Base-by-base conservation (phyloP, 1,140 invertebrate species). In the Lepidurus arcticus region DNA sequence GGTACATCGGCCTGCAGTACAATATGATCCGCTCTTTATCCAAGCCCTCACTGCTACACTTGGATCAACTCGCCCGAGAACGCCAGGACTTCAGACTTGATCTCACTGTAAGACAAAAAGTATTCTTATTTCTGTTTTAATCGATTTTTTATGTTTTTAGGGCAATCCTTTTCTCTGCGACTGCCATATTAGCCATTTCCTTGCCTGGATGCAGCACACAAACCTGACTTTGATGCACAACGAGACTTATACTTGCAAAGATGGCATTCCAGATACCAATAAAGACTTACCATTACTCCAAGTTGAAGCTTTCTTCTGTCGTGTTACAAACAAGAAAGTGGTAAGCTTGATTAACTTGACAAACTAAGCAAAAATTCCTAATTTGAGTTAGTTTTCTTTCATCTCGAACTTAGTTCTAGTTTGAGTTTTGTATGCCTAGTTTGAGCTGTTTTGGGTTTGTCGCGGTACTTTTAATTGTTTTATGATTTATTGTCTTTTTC, bases 1-100 rank as follows among this genome's bases (percentile, higher is more conserved):
- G 89, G 73, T 91, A 90, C 82, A 84, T 93, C 26, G 92, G 93
- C 84, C 84, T 93, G 9, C 89, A 91, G 81, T 85, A 88, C 10
- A 94, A 94, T 81, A 88, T 88, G 78, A 92, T 94, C 24, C 85
- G 85, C 7, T 86, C 82, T 34, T 85, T 94, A 1, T 85, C 85
- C 16, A 84, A 88, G 65, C 82, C 85, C 7, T 91, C 92, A 80
- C 82, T 92, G 44, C 84, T 86, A 0, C 81, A 84, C 11, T 84
- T 93, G 16, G 91, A 92, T 80, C 83, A 84, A 16, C 83, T 91
- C 53, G 85, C 88, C 13, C 85, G 87, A 21, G 83, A 42, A 42
- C 79, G 76, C 2, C 73, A 76, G 26, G 65, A 85, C n/a, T 83
- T 93, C 11, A 86, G 87, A n/a, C 85, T 93, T 0, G 91, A 93